These are phyloP conservation scores for Eutrigla gurnardus DNA, from an alignment of 2,797 vertebrate species.

Conservation along the genomic window DNA sequence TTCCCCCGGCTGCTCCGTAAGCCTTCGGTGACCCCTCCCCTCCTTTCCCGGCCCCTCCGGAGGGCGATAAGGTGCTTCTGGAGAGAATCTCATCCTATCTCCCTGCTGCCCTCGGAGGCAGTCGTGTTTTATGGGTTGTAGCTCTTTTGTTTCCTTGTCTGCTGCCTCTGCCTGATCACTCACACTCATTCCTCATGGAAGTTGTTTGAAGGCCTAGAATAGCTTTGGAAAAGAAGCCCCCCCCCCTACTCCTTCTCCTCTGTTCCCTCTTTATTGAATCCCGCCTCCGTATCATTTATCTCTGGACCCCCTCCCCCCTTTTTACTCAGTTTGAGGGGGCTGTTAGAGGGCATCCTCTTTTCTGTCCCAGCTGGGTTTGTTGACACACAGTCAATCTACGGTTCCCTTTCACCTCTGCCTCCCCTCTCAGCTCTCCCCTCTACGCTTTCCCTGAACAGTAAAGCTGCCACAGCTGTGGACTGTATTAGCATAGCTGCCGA, in stretches of 20 bases:
- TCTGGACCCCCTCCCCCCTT: slow-evolving; percentile 80
- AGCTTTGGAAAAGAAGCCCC: slow-evolving; percentile 77
- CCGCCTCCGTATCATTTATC: slow-evolving; percentile 88
- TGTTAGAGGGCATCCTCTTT: slow-evolving; percentile 88
- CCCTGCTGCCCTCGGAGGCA: slow-evolving; percentile 71
- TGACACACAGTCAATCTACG: slow-evolving; percentile 94
- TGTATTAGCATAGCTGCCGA: slow-evolving; percentile 92
- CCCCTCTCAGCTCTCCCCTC: slow-evolving; percentile 64
- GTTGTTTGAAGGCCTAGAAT: slow-evolving; percentile 88
- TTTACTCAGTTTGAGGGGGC: slow-evolving; percentile 78
- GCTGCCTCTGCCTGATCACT: slow-evolving; percentile 75
- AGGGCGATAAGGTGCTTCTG: slow-evolving; percentile 64
- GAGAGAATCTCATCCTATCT: slow-evolving; percentile 66
- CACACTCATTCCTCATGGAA: slow-evolving; percentile 86
- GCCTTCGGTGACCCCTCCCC: slow-evolving; percentile 40
- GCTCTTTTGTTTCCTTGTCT: slow-evolving; percentile 80
- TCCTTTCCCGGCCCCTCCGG: slow-evolving; percentile 18
- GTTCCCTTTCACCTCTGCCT: slow-evolving; percentile 82
- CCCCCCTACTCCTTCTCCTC: slow-evolving; percentile 65
- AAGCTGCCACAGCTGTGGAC: slow-evolving; percentile 98
- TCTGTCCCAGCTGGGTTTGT: slow-evolving; percentile 96
- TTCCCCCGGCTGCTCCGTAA: background rate
- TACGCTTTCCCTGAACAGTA: slow-evolving; percentile 87
- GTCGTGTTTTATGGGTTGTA: slow-evolving; percentile 79
- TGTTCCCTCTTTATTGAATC: slow-evolving; percentile 90